Conservation (phyloP, 2,888 invertebrate species). For the Deroplatys truncata region DNA sequence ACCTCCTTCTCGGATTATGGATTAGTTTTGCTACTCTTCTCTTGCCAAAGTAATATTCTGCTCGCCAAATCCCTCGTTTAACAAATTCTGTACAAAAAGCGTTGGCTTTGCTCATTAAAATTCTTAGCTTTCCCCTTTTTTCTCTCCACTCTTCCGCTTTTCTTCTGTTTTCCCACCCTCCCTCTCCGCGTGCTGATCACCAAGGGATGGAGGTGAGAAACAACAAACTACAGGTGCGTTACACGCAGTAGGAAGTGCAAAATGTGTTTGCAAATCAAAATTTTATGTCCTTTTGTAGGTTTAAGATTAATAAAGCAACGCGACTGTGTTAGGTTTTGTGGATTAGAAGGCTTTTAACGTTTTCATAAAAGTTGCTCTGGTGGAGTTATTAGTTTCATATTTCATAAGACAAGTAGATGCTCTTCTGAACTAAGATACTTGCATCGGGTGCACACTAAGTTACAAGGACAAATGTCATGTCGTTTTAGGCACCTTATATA, state of each 20-base stretch:
- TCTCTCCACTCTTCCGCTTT: neutral
- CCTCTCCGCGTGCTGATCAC: neutral
- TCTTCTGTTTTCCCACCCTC: neutral
- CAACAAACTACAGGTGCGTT: neutral
- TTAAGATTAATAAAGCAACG: neutral
- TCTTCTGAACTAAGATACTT: too few species aligned
- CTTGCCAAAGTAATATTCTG: conserved; percentile 21
- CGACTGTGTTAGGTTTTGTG: neutral
- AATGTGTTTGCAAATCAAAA: neutral
- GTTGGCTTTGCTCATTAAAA: conserved; percentile 17
- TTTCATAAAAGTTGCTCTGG: neutral
- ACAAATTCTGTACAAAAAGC: conserved; percentile 21
- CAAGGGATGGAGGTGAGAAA: neutral
- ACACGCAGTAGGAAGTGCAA: neutral
- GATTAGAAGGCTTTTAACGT: neutral
- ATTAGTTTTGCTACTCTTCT: conserved; percentile 28
- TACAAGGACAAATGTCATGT: too few species aligned
- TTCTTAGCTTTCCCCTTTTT: conserved; percentile 4
- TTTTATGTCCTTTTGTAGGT: neutral
- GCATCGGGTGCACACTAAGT: too few species aligned
- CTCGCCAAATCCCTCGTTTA: conserved; percentile 19
- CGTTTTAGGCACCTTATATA: too few species aligned
- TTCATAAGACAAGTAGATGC: neutral
- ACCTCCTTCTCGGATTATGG: conserved; percentile 27
- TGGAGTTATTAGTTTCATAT: neutral